A percentile compares a stretch with the other conserved stretches of the same genome.
Conservation (phyloP, 2,888 invertebrate species). For the Caradrina clavipalpis region DNA sequence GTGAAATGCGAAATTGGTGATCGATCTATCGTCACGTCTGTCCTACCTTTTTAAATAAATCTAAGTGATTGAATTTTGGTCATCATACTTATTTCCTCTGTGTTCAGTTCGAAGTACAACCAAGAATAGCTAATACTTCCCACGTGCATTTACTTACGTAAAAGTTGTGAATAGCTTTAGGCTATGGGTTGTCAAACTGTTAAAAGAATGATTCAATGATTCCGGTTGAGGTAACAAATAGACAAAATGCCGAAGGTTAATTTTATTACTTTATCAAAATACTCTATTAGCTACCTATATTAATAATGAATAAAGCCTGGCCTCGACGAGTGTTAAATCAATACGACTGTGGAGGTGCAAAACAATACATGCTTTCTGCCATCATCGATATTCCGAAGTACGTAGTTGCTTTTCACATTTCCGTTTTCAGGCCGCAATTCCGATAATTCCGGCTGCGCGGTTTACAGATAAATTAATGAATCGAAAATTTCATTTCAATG, state of each 20-base stretch:
- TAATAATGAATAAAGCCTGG: conserved; percentile 11
- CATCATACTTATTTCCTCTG: not conserved
- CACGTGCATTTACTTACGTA: not conserved
- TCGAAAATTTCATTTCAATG: conserved; percentile 40
- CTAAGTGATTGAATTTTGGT: not conserved
- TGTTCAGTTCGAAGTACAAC: not conserved
- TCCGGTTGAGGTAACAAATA: not conserved
- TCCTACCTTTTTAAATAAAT: not conserved
- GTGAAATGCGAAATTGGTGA: conserved; percentile 25
- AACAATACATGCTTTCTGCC: conserved; percentile 27
- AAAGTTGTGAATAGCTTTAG: conserved; percentile 16
- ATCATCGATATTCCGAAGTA: conserved; percentile 34
- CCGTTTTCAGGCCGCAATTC: conserved; percentile 51
- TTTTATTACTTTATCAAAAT: conserved; percentile 6
- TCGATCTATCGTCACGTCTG: conserved; percentile 9
- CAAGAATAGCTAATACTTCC: not conserved
- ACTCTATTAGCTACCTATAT: not conserved
- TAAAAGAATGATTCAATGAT: not conserved
- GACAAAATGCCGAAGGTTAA: conserved; percentile 13
- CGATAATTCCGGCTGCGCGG: conserved; percentile 36
- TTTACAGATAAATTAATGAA: conserved; percentile 46
- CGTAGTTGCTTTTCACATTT: conserved; percentile 44
- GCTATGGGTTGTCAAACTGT: conserved; percentile 14
- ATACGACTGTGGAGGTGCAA: conserved; percentile 29
- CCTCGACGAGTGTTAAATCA: conserved; percentile 18